Evolutionary conservation across 2,888 invertebrate genomes (phyloP).

Genomic region (Agrypnus murinus): DNA sequence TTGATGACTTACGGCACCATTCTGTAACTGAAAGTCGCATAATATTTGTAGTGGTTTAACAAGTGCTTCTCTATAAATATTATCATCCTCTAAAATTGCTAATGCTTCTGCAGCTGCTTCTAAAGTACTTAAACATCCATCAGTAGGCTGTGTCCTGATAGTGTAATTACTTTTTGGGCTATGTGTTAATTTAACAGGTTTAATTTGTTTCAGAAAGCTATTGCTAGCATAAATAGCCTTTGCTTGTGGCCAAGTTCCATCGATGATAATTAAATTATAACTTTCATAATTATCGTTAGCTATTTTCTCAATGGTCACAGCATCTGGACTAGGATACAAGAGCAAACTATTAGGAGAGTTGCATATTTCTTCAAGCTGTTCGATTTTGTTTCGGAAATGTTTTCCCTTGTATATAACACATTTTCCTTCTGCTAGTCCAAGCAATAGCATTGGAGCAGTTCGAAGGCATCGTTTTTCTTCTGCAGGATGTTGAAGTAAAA

Average conservation of each 20-base stretch:
- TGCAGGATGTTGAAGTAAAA: slow-evolving; percentile 93
- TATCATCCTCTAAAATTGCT: slow-evolving; percentile 82
- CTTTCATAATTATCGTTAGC: slow-evolving; percentile 68
- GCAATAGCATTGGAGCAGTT: slow-evolving; percentile 91
- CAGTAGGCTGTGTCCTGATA: slow-evolving; percentile 94
- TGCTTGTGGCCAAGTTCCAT: slow-evolving; percentile 98
- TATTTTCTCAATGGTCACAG: slow-evolving; percentile 79
- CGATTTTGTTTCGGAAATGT: slow-evolving; percentile 84
- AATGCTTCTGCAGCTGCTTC: slow-evolving; percentile 90
- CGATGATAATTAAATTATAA: slow-evolving; percentile 87
- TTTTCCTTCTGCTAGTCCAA: slow-evolving; percentile 83
- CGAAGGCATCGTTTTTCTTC: slow-evolving; percentile 92
- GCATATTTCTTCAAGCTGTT: slow-evolving; percentile 80
- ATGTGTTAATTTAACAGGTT: slow-evolving; percentile 87
- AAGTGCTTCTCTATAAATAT: slow-evolving; percentile 79
- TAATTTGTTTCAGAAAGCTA: slow-evolving; percentile 81
- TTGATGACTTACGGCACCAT: slow-evolving; percentile 95
- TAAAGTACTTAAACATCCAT: slow-evolving; percentile 92
- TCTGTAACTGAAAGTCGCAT: slow-evolving; percentile 89
- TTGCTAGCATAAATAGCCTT: slow-evolving; percentile 93
- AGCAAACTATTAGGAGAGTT: slow-evolving; percentile 81
- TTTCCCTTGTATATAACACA: slow-evolving; percentile 89
- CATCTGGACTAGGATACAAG: slow-evolving; percentile 86
- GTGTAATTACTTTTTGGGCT: slow-evolving; percentile 88
- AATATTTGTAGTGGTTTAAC: slow-evolving; percentile 87